These are phyloP conservation scores for Brachypodius melanocephalos DNA, from an alignment of 2,113 vertebrate species.

Conservation along the genomic window DNA sequence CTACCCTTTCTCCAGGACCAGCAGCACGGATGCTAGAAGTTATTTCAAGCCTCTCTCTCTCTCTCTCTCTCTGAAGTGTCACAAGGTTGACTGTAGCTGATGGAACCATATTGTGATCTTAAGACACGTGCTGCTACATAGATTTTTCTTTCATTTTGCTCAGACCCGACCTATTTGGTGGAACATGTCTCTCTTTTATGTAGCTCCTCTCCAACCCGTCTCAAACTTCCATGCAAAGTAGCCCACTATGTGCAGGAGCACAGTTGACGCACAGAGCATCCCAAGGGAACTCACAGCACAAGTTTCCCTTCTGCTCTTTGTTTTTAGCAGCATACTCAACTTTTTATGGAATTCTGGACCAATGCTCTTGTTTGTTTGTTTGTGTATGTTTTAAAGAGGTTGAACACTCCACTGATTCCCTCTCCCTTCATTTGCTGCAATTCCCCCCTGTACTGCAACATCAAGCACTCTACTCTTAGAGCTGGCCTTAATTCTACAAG, in stretches of 20 bases:
- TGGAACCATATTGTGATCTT: not conserved
- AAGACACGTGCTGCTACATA: not conserved
- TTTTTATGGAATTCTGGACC: not conserved
- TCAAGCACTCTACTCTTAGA: not conserved
- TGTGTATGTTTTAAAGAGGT: not conserved
- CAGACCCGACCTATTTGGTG: not conserved
- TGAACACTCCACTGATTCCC: accelerated
- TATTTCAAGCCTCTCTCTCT: not conserved
- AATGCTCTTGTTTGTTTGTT: not conserved
- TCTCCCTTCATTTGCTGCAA: not conserved
- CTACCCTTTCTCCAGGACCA: not conserved
- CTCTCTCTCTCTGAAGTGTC: not conserved
- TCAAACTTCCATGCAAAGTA: not conserved
- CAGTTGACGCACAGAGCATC: not conserved
- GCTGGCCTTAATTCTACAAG: not conserved
- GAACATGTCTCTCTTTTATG: not conserved
- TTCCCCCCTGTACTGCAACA: not conserved
- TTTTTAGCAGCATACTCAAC: not conserved
- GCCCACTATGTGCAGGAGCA: not conserved
- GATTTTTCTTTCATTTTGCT: not conserved
- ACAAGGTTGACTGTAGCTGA: not conserved
- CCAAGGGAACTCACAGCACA: not conserved
- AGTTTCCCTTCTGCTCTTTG: not conserved
- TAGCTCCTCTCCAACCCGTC: not conserved
- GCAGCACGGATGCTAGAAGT: not conserved